Base-by-base conservation (phyloP, 2,888 invertebrate genomes). In the Cerastis leucographa region DNA sequence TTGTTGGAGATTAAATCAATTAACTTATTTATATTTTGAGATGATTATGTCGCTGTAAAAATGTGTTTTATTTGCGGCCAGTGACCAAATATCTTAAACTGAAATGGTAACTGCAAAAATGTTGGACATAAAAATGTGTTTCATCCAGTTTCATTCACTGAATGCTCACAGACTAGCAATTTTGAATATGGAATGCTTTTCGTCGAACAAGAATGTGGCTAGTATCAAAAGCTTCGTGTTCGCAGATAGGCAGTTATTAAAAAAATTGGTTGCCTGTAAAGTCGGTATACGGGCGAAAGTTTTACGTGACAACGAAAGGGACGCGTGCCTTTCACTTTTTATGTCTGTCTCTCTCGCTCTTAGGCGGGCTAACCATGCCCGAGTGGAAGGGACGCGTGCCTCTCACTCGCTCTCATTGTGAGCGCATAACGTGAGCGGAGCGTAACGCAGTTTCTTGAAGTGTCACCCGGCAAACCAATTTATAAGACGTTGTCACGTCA, bases 181-280 rank as follows among this genome's bases (percentile, higher is more conserved):
- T 75, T 64, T 49, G 81, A 74, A 78, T 75, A 81, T 78, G 76
- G 82, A 81, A 81, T 66, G 75, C 44, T 78, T 81, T 75, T 46
- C 25, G 62, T 12, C 17, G 22, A 65, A 65, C 42, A 74, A 51
- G 42, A 81, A 78, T 78, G 35, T 78, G 56, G 56, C n/a, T 19
- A n/a, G 67, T 19, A 11, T 8, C n/a, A 61, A 59, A 51, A 74
- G 25, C 51, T 81, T 67, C 29, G 25, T 81, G n/a, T 42, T n/a
- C 19, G 35, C 17, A 49, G 29, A 29, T 9, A n/a, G 19, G 8
- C 29, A 46, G 56, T 56, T 78, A 83, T 86, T 78, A 76, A 86
- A 85, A 84, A 78, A 83, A n/a, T n/a, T n/a, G n/a, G n/a, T n/a
- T n/a, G n/a, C n/a, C n/a, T n/a, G n/a, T n/a, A n/a, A n/a, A n/a